These are phyloP conservation scores for Epinotia nisella DNA, from an alignment of 2,888 invertebrate species.

Conservation along the genomic window DNA sequence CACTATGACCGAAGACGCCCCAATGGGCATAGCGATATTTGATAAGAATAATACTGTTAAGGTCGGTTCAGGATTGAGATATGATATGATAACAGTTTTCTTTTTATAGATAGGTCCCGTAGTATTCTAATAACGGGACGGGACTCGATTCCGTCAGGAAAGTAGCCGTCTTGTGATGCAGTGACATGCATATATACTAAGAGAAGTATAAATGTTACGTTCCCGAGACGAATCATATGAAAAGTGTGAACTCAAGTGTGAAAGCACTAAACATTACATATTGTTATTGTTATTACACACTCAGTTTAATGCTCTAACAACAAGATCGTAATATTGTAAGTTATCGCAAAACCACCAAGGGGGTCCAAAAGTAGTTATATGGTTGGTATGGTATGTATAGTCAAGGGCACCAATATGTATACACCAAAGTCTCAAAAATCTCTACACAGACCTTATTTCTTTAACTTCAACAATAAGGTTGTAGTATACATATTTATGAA, in stretches of 20 bases:
- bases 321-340: no score
- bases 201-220: neutral
- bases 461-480: no score
- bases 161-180: neutral
- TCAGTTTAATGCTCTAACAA: no score
- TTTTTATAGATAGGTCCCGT: neutral
- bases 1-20: slow-evolving; percentile 12
- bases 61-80: slow-evolving; percentile 13
- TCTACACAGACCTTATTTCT: no score
- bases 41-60: slow-evolving; percentile 1
- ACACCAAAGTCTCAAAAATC: no score
- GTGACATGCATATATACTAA: no score
- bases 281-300: no score
- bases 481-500: no score
- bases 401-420: no score
- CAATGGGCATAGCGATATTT: slow-evolving; percentile 20
- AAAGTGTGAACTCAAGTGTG: neutral
- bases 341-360: no score
- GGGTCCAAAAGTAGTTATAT: no score
- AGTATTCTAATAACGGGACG: neutral
- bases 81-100: slow-evolving; percentile 6
- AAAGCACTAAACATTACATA: neutral
- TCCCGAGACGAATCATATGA: neutral
- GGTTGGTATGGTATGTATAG: no score
- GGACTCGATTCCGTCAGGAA: neutral